Evolutionary conservation across 2,797 vertebrate genomes (phyloP).

Genomic region (Sebastes itinus): DNA sequence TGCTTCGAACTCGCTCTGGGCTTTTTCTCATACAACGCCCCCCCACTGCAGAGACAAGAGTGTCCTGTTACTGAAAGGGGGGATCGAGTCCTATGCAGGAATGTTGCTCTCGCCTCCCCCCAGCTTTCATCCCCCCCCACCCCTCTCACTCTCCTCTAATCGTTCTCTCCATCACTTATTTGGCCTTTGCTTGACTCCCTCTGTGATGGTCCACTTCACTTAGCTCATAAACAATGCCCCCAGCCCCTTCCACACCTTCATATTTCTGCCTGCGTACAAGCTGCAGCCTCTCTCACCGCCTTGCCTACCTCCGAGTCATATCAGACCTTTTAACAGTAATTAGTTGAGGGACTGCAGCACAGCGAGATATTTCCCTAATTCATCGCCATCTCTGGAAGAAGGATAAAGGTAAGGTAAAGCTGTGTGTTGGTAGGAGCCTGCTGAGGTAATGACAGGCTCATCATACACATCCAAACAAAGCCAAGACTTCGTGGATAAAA

Average conservation of each 20-base stretch:
- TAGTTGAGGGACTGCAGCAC: constrained; percentile 67
- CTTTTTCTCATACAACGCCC: constrained; percentile 7
- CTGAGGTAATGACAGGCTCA: constrained; percentile 68
- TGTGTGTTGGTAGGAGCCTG: constrained; percentile 35
- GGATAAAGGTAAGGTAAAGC: constrained; percentile 34
- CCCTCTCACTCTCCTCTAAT: constrained; percentile 73
- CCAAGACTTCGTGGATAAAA: constrained; percentile 3
- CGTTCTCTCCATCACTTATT: constrained; percentile 78
- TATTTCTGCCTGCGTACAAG: constrained; percentile 56
- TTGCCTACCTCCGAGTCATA: constrained; percentile 61
- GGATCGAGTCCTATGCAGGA: constrained; percentile 61
- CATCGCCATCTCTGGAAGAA: constrained; percentile 44
- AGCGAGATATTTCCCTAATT: constrained; percentile 61
- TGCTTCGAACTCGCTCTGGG: constrained; percentile 11
- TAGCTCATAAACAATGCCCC: constrained; percentile 80
- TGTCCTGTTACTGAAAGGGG: constrained; percentile 68
- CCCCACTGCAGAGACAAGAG: constrained; percentile 42
- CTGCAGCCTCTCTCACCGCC: constrained; percentile 27
- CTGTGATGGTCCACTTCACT: constrained; percentile 87
- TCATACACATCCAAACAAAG: constrained; percentile 64
- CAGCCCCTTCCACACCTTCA: constrained; percentile 68
- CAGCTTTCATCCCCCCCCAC: constrained; percentile 27
- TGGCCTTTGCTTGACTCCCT: constrained; percentile 80
- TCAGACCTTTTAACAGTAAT: constrained; percentile 72
- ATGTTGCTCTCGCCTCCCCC: constrained; percentile 61